Percentiles rank a stretch among this genome's conserved stretches.
Conservation (phyloP, 2,113 vertebrate species). For the Toxotes chatareus region DNA sequence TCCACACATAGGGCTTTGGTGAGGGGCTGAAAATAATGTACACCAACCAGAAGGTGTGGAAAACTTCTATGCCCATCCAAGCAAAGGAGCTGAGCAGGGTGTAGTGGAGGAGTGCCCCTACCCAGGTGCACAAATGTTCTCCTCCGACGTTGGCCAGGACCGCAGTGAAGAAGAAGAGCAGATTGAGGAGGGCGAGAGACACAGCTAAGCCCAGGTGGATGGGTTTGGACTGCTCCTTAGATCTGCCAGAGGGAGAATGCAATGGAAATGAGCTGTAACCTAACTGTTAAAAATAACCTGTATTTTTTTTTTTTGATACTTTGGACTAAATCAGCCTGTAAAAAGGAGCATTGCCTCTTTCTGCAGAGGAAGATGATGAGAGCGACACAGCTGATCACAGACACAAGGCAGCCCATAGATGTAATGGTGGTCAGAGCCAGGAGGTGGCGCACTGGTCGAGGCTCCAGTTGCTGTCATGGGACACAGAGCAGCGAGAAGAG, state of each 20-base stretch:
- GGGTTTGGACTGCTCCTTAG: conserved; percentile 64
- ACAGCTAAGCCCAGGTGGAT: conserved; percentile 79
- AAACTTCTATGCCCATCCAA: conserved; percentile 85
- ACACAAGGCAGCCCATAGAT: conserved; percentile 76
- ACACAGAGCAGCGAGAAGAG: not conserved
- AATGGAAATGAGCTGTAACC: not conserved
- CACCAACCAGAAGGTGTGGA: conserved; percentile 84
- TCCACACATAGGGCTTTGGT: conserved; percentile 69
- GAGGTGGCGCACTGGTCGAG: conserved; percentile 75
- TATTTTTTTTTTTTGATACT: not conserved
- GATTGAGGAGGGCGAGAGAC: conserved; percentile 73
- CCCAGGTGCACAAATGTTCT: conserved; percentile 54
- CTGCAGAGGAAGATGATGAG: conserved; percentile 76
- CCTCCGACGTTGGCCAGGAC: conserved; percentile 75
- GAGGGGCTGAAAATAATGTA: conserved; percentile 73
- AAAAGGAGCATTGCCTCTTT: conserved; percentile 65
- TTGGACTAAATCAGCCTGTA: not conserved
- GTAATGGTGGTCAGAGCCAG: conserved; percentile 79
- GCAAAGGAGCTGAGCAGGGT: conserved; percentile 78
- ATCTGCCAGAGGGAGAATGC: conserved; percentile 15
- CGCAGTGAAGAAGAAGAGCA: conserved; percentile 81
- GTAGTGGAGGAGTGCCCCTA: conserved; percentile 81
- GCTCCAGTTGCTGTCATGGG: conserved; percentile 70
- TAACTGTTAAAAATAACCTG: not conserved
- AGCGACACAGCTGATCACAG: conserved; percentile 77